Conservation (phyloP, 2,113 vertebrate genomes). For the Sterrhoptilus dennistouni region DNA sequence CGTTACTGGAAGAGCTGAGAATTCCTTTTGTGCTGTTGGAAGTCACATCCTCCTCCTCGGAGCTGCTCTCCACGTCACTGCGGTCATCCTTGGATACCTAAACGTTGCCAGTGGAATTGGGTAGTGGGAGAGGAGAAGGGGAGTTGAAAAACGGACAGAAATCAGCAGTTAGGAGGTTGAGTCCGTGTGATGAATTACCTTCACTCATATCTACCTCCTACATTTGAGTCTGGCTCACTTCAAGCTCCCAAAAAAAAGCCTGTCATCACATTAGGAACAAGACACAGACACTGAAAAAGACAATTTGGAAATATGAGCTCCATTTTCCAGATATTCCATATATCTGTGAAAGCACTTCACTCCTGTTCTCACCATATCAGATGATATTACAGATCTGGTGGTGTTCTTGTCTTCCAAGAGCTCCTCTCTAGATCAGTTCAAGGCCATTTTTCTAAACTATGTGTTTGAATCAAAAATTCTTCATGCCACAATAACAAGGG, state of each 20-base stretch:
- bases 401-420: background rate
- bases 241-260: background rate
- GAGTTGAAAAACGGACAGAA: background rate
- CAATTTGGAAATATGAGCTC: background rate
- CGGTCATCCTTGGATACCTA: slow-evolving; percentile 94
- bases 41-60: slow-evolving; percentile 84
- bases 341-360: background rate
- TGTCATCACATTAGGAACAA: background rate
- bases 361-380: background rate
- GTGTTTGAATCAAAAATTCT: background rate
- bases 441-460: background rate
- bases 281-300: background rate
- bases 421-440: background rate
- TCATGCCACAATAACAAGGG: background rate
- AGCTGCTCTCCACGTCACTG: slow-evolving; percentile 97
- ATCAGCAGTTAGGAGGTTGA: background rate
- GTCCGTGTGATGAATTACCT: background rate
- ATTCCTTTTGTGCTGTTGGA: slow-evolving; percentile 65
- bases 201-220: background rate
- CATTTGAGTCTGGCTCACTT: background rate
- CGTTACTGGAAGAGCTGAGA: slow-evolving; percentile 69
- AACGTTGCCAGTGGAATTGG: background rate
- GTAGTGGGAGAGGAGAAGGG: background rate
- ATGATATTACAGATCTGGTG: background rate
- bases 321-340: background rate